phyloP scores from a whole-genome alignment of 2,888 invertebrate genomes.

The Archips xylosteana region DNA sequence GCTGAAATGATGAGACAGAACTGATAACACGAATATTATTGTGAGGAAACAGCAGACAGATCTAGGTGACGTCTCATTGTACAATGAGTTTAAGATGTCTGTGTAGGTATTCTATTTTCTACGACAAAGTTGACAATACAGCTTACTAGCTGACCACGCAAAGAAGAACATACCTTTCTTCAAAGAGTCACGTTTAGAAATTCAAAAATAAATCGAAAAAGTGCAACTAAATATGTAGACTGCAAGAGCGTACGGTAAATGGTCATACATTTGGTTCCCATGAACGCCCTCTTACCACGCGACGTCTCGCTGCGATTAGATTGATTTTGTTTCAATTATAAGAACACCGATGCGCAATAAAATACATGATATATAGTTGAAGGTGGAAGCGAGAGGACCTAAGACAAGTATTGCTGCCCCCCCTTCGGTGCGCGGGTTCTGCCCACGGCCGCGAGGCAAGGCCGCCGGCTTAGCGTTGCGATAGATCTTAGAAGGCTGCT shows the following conservation, averaged over 20 bases:
- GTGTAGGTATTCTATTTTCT: too few relatives aligned
- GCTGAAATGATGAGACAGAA: too few relatives aligned
- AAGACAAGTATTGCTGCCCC: background rate
- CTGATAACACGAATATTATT: too few relatives aligned
- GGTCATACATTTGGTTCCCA: background rate
- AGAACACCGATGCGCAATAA: conserved; percentile 9
- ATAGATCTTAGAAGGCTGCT: background rate
- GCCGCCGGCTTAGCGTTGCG: conserved; percentile 6
- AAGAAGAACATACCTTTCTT: too few relatives aligned
- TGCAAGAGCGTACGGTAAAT: background rate
- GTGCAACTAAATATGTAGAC: too few relatives aligned
- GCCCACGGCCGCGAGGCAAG: conserved; percentile 32
- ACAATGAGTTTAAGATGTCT: too few relatives aligned
- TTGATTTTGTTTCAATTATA: conserved; percentile 1
- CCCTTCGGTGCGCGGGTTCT: conserved; percentile 26
- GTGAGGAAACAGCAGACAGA: too few relatives aligned
- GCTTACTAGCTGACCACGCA: too few relatives aligned
- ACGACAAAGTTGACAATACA: too few relatives aligned
- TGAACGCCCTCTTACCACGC: background rate
- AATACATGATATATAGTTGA: conserved; percentile 16
- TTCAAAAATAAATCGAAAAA: too few relatives aligned
- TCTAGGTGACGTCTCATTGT: too few relatives aligned
- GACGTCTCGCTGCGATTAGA: background rate
- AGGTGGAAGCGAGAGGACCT: background rate
- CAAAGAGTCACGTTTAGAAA: too few relatives aligned